phyloP scores from a whole-genome alignment of 2,888 invertebrate genomes.

The Synanthedon vespiformis region DNA sequence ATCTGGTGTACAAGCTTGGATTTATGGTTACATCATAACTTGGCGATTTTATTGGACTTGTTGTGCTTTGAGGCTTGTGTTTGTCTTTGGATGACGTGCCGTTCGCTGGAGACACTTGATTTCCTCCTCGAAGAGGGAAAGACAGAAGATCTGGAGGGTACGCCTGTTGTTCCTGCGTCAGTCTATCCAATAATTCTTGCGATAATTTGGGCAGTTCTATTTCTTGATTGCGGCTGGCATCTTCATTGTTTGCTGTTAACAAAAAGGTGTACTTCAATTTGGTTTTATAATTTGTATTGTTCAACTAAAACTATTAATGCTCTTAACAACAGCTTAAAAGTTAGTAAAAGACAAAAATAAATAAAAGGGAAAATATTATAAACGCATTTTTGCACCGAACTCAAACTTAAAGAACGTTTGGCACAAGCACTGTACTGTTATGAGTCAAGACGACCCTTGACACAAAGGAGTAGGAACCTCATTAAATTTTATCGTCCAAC shows the following conservation, averaged over 20 bases:
- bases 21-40: conserved; percentile 41
- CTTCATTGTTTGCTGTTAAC: conserved; percentile 68
- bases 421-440: conserved; percentile 14
- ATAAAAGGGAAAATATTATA: no score
- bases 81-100: conserved; percentile 18
- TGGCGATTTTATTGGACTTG: conserved; percentile 54
- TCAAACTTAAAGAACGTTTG: conserved; percentile 26
- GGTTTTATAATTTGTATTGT: background rate
- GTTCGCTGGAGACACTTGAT: conserved; percentile 65
- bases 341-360: no score
- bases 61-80: conserved; percentile 16
- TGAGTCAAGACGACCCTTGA: conserved; percentile 15
- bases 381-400: conserved; percentile 5
- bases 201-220: conserved; percentile 66
- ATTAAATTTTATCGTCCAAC: conserved; percentile 22
- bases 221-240: conserved; percentile 72
- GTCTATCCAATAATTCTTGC: conserved; percentile 58
- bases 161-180: conserved; percentile 68
- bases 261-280: conserved; percentile 9
- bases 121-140: conserved; percentile 72
- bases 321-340: conserved; percentile 3
- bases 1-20: conserved; percentile 41
- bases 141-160: conserved; percentile 86
- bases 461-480: conserved; percentile 13
- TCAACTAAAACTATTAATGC: conserved; percentile 1